Percentiles rank a stretch among this genome's conserved stretches.
phyloP scores from a whole-genome alignment of 2,797 vertebrate species.

The Anisognathus igniventris region DNA sequence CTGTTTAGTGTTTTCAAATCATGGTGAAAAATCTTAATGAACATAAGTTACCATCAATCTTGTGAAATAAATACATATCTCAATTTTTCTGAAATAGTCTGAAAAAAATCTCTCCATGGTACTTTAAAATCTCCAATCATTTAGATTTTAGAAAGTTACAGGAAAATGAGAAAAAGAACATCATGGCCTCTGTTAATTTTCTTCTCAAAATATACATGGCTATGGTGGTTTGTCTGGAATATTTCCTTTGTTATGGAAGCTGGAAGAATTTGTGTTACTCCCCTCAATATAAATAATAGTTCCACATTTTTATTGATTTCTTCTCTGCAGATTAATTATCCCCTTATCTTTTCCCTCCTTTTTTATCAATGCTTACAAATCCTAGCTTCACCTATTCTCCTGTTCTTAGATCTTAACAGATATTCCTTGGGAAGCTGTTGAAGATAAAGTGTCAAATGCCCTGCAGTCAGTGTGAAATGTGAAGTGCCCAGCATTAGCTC shows the following conservation, averaged over 20 bases:
- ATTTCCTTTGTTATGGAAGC: constrained; percentile 7
- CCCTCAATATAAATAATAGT: neutral
- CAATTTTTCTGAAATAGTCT: neutral
- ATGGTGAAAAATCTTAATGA: neutral
- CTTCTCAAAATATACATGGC: neutral
- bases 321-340: constrained; percentile 13
- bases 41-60: neutral
- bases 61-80: neutral
- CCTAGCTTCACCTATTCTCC: neutral
- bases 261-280: constrained; percentile 2
- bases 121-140: neutral
- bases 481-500: neutral
- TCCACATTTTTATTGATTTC: constrained; percentile 46
- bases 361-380: neutral
- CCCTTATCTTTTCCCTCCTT: neutral
- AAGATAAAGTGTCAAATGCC: neutral
- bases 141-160: neutral
- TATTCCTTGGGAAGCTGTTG: neutral
- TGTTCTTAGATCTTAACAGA: neutral
- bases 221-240: neutral
- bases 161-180: neutral
- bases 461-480: rapidly evolving
- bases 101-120: neutral
- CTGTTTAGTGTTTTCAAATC: neutral
- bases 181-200: neutral